Percentiles rank a stretch among this genome's conserved stretches.
Evolutionary conservation across 2,888 invertebrate species (phyloP).

Genomic region (Heteromyza rotundicornis): DNA sequence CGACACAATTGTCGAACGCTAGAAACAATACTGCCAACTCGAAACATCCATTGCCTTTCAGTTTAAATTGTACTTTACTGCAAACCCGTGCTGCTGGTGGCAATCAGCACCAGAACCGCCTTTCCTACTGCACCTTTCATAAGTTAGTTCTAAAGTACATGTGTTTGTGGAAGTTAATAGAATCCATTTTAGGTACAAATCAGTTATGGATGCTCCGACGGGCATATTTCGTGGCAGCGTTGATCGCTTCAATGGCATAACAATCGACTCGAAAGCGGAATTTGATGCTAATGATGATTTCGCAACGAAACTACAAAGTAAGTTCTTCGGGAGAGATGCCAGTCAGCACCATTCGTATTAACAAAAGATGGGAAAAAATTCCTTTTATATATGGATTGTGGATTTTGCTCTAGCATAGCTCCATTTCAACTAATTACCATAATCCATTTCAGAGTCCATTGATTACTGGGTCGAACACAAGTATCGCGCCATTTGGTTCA

Average conservation of each 20-base stretch:
- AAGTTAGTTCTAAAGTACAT: background rate
- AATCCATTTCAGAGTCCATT: constrained; percentile 71
- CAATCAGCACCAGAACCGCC: background rate
- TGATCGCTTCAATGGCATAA: constrained; percentile 77
- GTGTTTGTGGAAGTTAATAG: background rate
- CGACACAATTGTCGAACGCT: no score
- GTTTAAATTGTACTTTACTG: no score
- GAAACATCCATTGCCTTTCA: no score
- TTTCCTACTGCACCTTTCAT: background rate
- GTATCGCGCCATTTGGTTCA: constrained; percentile 82
- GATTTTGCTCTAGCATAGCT: no score
- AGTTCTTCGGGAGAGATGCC: no score
- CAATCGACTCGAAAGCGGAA: constrained; percentile 71
- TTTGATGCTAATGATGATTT: constrained; percentile 65
- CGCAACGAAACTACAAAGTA: constrained; percentile 68
- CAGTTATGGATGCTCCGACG: constrained; percentile 45
- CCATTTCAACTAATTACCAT: no score
- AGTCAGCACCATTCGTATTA: no score
- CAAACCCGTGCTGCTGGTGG: no score
- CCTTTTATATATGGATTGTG: no score
- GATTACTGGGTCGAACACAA: constrained; percentile 70
- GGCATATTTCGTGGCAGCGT: constrained; percentile 63
- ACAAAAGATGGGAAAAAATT: no score
- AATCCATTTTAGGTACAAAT: background rate
- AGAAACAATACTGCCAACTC: no score